Evolutionary conservation across 2,113 vertebrate genomes (phyloP).

Genomic region (Oenanthe melanoleuca): DNA sequence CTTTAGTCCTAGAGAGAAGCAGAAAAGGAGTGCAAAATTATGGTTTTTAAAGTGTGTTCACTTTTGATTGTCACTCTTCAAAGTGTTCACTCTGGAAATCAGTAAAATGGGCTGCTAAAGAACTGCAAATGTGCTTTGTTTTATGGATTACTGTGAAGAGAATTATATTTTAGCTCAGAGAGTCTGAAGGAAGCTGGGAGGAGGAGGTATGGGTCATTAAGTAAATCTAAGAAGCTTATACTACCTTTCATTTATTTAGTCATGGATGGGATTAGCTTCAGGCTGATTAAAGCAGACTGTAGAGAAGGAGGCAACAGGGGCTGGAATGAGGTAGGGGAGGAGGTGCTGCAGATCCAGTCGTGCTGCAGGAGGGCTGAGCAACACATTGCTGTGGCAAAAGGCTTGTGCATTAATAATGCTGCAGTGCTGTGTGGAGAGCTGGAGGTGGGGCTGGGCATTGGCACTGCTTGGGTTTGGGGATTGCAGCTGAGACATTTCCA

Average conservation of each 20-base stretch:
- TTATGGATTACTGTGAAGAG: background rate
- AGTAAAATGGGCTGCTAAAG: background rate
- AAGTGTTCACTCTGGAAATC: background rate
- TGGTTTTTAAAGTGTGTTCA: background rate
- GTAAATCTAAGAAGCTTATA: slow-evolving; percentile 13
- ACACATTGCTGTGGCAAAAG: background rate
- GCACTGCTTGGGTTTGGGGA: background rate
- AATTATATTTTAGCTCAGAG: background rate
- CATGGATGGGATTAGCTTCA: background rate
- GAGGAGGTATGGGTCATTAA: background rate
- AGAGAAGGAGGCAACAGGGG: background rate
- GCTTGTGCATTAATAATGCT: background rate
- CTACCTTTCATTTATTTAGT: slow-evolving; percentile 8
- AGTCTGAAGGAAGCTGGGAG: background rate
- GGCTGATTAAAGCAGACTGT: background rate
- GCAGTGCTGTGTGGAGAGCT: background rate
- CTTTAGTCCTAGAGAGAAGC: background rate
- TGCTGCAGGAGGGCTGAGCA: background rate
- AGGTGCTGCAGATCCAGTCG: background rate
- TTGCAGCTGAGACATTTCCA: background rate
- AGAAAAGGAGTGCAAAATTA: background rate
- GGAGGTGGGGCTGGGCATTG: background rate
- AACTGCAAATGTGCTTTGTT: background rate
- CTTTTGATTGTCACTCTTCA: background rate
- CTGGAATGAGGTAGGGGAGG: background rate